Conservation (phyloP, 2,888 invertebrate genomes). For the Plusia festucae region DNA sequence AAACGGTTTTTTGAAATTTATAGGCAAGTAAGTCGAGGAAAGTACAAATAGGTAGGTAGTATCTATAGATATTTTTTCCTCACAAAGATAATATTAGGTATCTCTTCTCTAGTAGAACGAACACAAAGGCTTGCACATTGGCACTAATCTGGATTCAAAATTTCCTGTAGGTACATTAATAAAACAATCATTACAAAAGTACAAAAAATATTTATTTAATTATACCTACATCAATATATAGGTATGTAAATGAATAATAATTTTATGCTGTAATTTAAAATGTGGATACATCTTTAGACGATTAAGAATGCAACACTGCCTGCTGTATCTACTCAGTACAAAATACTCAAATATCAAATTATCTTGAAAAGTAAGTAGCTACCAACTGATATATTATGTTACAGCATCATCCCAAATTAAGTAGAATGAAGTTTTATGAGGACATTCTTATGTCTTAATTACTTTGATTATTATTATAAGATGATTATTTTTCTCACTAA, state of each 20-base stretch:
- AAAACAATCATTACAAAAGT: neutral
- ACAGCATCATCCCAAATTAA: neutral
- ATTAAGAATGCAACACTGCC: neutral
- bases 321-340: neutral
- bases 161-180: no score
- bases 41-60: no score
- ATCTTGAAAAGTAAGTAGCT: no score
- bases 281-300: neutral
- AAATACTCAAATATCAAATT: neutral
- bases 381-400: no score
- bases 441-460: neutral
- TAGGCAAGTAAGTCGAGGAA: no score
- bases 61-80: no score
- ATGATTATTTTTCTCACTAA: neutral
- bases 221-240: neutral
- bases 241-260: neutral
- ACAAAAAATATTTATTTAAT: neutral
- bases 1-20: no score
- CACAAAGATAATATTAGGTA: no score
- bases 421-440: neutral
- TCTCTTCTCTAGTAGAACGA: no score
- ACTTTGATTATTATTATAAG: neutral
- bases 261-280: neutral
- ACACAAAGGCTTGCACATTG: no score
- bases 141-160: no score